phyloP scores from a whole-genome alignment of 2,113 vertebrate genomes.

The Chloropsis hardwickii region DNA sequence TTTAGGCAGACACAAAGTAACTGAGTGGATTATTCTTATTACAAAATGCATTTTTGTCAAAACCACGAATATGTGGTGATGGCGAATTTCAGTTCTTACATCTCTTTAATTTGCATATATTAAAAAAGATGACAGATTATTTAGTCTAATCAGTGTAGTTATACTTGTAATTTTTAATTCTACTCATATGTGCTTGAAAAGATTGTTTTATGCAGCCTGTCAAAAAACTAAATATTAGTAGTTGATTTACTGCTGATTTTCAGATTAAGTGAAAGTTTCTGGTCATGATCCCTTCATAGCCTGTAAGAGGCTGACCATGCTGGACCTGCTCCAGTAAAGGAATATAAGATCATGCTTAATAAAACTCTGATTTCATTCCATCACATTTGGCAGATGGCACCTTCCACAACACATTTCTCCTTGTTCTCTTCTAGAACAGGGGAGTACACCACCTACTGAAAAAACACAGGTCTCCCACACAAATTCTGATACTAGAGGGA shows the following conservation, averaged over 20 bases:
- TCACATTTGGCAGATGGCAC: slow-evolving; percentile 34
- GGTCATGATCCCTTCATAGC: not conserved
- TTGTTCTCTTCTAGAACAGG: slow-evolving; percentile 18
- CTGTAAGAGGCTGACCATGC: not conserved
- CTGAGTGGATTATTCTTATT: not conserved
- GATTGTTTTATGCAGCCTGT: not conserved
- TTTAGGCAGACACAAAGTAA: not conserved
- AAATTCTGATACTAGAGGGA: not conserved
- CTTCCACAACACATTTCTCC: slow-evolving; percentile 27
- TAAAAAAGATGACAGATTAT: not conserved
- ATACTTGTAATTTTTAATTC: not conserved
- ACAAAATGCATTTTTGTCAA: not conserved
- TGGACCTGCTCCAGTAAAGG: not conserved
- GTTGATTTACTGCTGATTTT: not conserved
- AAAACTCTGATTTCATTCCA: not conserved
- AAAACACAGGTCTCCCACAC: slow-evolving; percentile 48
- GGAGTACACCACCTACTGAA: slow-evolving; percentile 48
- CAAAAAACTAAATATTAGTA: not conserved
- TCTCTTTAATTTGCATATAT: not conserved
- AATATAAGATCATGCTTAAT: not conserved
- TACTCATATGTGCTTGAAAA: not conserved
- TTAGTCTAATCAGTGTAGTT: not conserved
- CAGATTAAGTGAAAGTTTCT: not conserved
- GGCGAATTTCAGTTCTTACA: not conserved
- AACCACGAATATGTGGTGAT: not conserved